phyloP scores from a whole-genome alignment of 2,113 vertebrate species.

The Brevimyrus niger region DNA sequence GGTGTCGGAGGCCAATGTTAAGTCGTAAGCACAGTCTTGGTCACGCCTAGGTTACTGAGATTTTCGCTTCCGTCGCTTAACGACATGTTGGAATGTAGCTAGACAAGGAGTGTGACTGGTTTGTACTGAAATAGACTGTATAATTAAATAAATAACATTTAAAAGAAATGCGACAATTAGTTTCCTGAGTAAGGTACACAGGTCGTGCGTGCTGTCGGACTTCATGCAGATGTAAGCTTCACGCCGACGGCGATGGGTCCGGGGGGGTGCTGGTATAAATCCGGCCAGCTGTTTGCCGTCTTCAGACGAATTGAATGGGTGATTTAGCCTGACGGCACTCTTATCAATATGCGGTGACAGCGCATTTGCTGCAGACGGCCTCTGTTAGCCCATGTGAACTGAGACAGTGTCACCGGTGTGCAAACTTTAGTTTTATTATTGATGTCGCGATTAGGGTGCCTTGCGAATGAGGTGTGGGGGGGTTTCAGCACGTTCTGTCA shows the following conservation, averaged over 20 bases:
- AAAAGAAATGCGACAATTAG: neutral
- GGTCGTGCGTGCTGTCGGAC: neutral
- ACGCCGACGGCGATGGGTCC: neutral
- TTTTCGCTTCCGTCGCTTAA: neutral
- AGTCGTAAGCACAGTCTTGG: neutral
- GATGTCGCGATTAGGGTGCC: neutral
- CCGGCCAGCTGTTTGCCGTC: constrained; percentile 1
- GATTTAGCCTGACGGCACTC: neutral
- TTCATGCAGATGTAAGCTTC: neutral
- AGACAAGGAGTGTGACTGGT: neutral
- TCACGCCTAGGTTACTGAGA: neutral
- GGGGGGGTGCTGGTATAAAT: neutral
- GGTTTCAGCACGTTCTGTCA: neutral
- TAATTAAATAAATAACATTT: neutral
- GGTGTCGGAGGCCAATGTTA: neutral
- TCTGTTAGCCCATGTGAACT: neutral
- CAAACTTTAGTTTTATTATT: neutral
- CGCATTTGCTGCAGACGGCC: neutral
- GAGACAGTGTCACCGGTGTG: neutral
- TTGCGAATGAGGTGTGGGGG: neutral
- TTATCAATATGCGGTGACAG: neutral
- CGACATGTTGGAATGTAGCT: neutral
- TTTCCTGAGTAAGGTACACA: neutral
- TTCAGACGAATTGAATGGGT: constrained; percentile 7
- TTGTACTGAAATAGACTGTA: neutral